Evolutionary conservation across 2,888 invertebrate genomes (phyloP), one percentile per base, ranked within the genome.

Genomic region (Hesperia comma): DNA sequence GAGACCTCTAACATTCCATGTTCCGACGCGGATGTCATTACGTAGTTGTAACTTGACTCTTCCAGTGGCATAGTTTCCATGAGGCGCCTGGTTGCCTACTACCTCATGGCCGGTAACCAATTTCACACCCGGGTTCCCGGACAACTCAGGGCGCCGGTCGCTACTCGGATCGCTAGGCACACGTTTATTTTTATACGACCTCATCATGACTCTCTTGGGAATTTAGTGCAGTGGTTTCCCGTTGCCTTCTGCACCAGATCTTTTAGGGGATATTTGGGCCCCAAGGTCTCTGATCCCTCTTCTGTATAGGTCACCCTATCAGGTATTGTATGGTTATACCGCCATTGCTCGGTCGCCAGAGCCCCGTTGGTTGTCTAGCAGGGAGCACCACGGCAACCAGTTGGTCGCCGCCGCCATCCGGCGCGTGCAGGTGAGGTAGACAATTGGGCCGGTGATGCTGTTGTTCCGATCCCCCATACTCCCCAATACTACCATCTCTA

Each of bases 51-150:
- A 5, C 5, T 26, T 26, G 3, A 5, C 26, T 26, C 26, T 26
- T 26, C 26, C 26, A 26, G 26, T 26, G 26, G 26, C 26, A 26
- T 26, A 26, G 26, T 26, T 26, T 26, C 26, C 26, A 26, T 26
- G 26, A 26, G 26, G 14, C 15, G 71, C 71, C 71, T 72, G 72
- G 72, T 71, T 8, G 41, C 61, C 67, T 63, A 64, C 69, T n/a
- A 6, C 32, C 37, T 10, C 66, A 51, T 69, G 70, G 68, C 72
- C 62, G 68, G 67, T 70, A 68, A 56, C 62, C 63, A 19, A 69
- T 63, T 70, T 72, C 68, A 19, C 72, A 71, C 70, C 68, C 43
- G 12, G 37, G 6, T 58, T 60, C 69, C 68, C 68, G 72, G 71
- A 63, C 67, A 55, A 67, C 62, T 56, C 12, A 46, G 57, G 68